Evolutionary conservation across 2,888 invertebrate genomes (phyloP).

Genomic region (Horisme vitalbata): DNA sequence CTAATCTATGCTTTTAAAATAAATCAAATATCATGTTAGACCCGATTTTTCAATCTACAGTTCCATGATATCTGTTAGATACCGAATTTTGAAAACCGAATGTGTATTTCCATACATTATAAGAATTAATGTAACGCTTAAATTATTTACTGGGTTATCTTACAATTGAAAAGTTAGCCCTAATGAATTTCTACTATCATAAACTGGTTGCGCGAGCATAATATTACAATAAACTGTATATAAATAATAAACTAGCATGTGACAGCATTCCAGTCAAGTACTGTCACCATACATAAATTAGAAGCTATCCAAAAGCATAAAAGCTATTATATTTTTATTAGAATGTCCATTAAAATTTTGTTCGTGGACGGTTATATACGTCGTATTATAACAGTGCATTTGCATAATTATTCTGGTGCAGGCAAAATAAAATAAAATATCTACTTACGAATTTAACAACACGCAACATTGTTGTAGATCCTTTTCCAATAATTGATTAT

Average conservation of each 20-base stretch:
- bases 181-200: too few relatives aligned
- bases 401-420: conserved; percentile 15
- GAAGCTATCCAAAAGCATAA: conserved; percentile 13
- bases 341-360: conserved; percentile 10
- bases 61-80: too few relatives aligned
- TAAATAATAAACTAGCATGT: conserved; percentile 9
- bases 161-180: too few relatives aligned
- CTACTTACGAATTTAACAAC: conserved; percentile 55
- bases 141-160: too few relatives aligned
- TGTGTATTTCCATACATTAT: too few relatives aligned
- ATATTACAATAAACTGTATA: too few relatives aligned
- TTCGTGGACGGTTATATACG: conserved; percentile 4
- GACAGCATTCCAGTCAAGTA: conserved; percentile 30
- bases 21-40: too few relatives aligned
- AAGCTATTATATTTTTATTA: conserved; percentile 14
- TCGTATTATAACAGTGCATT: conserved; percentile 16
- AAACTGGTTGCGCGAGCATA: too few relatives aligned
- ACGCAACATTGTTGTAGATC: conserved; percentile 42
- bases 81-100: too few relatives aligned
- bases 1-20: too few relatives aligned
- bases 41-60: too few relatives aligned
- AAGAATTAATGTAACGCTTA: too few relatives aligned
- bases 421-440: conserved; percentile 23
- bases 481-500: conserved; percentile 34
- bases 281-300: conserved; percentile 24